Base-by-base conservation (phyloP, 2,888 invertebrate genomes). In the Polymixis lichenea region DNA sequence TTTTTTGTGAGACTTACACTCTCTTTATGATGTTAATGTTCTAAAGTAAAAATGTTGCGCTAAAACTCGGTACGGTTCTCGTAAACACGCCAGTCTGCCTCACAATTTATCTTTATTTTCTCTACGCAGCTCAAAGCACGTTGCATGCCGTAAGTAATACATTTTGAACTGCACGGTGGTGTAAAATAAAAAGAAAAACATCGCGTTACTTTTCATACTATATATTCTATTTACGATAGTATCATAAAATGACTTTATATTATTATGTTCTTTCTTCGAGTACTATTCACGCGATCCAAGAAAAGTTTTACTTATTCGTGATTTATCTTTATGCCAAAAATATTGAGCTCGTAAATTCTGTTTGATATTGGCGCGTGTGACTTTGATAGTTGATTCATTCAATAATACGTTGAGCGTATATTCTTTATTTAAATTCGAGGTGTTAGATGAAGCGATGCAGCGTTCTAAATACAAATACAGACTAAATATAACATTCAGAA, bases 1-100 rank as follows among this genome's bases (percentile, higher is more conserved):
- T 60, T 64, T 53, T 68, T 70, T 53, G 38, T 53, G 72, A 70
- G 65, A 69, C 60, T 77, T 62, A 68, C 38, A 38, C 38, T 38
- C 60, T 67, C 58, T 77, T 83, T 86, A 77, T 75, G 67, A 79
- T 79, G 64, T 64, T 79, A 83, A 86, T 84, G 80, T 79, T 75
- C 25, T 53, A 66, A 75, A 83, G 74, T 83, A 69, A 86, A 83
- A 83, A 80, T 73, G 38, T 66, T 72, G 76, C 55, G 64, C 46
- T 86, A 51, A 77, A 79, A 73, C 70, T 75, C 56, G 17, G 49
- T 55, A 74, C 76, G 62, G 60, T 79, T 72, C 72, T 84, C 77
- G 75, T 80, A 73, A 86, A 86, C 75, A 84, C 60, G 61, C 60
- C 49, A 56, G 69, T 86, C 61, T 66, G 61, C 58, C 55, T 78